Evolutionary conservation across 1,140 invertebrate species (phyloP).

Genomic region (Drosophila gunungcola): DNA sequence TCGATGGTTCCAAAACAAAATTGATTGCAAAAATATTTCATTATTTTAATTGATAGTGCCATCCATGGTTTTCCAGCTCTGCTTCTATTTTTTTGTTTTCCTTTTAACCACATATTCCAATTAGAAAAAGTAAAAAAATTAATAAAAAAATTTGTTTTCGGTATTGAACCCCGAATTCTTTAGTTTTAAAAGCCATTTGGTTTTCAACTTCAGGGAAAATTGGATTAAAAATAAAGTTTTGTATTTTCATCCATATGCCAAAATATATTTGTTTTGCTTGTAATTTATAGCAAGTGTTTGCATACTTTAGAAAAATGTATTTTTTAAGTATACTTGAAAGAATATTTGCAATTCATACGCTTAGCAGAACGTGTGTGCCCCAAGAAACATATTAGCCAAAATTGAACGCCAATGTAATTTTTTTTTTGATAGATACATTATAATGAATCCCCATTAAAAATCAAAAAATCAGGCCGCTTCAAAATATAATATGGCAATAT

Average conservation of each 20-base stretch:
- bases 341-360: conserved; percentile 14
- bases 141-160: not conserved
- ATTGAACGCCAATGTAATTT: conserved; percentile 7
- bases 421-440: not conserved
- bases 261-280: conserved; percentile 2
- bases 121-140: no score
- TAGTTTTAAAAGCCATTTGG: not conserved
- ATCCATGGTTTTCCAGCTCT: conserved; percentile 13
- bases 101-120: not conserved
- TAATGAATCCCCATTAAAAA: not conserved
- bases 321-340: conserved; percentile 21
- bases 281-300: conserved; percentile 4
- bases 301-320: conserved; percentile 1
- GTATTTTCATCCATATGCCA: not conserved
- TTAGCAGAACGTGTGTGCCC: conserved; percentile 33
- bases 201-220: not conserved
- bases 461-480: not conserved
- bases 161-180: not conserved
- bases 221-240: not conserved
- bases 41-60: not conserved
- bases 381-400: conserved; percentile 30
- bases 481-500: not conserved
- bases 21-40: not conserved
- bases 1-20: not conserved
- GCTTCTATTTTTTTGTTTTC: not conserved